Conservation (phyloP, 2,113 vertebrate genomes). For the Cephalopholis sonnerati region DNA sequence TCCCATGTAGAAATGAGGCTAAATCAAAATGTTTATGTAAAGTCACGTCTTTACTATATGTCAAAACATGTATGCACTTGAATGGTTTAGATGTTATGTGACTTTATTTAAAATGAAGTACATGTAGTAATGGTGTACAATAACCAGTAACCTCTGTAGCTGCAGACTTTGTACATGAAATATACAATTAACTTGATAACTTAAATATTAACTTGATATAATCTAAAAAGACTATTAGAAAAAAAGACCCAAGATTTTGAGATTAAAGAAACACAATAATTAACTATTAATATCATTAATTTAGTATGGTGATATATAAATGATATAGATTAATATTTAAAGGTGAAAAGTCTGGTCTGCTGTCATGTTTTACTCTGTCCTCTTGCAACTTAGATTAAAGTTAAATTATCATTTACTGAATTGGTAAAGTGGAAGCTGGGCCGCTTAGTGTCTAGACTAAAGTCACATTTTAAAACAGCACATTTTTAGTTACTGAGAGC, state of each 20-base stretch:
- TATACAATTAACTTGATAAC: not conserved
- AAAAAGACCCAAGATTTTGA: not conserved
- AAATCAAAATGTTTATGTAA: not conserved
- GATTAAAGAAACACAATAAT: not conserved
- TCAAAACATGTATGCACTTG: not conserved
- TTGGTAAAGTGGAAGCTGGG: not conserved
- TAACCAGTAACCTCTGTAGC: not conserved
- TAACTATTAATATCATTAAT: not conserved
- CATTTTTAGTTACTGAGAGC: not conserved
- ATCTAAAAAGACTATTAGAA: not conserved
- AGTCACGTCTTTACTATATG: not conserved
- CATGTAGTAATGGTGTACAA: not conserved
- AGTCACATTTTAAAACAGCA: not conserved
- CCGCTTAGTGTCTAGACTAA: not conserved
- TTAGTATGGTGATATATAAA: not conserved
- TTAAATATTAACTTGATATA: conserved; percentile 1
- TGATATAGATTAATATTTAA: not conserved
- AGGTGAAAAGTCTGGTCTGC: not conserved
- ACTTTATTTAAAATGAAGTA: not conserved
- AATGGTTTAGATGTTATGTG: not conserved
- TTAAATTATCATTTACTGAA: not conserved
- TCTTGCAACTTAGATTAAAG: not conserved
- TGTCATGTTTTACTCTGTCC: not conserved
- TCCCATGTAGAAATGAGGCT: not conserved
- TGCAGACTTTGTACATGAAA: not conserved